These are phyloP conservation scores for Rachycentron canadum DNA, from an alignment of 2,797 vertebrate species.

Conservation along the genomic window DNA sequence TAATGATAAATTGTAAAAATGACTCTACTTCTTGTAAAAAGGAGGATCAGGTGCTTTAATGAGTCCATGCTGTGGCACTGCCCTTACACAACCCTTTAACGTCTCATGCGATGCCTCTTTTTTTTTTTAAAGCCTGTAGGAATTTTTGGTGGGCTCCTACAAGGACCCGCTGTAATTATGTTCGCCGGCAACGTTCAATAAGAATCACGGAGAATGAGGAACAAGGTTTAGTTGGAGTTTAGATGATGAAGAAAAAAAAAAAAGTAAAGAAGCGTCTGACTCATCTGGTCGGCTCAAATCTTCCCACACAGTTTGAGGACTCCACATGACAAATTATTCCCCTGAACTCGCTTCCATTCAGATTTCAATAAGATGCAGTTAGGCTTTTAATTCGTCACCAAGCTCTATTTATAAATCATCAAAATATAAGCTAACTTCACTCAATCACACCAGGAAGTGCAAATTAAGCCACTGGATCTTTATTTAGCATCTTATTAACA, in stretches of 20 bases:
- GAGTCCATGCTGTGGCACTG: slow-evolving; percentile 16
- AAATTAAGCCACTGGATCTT: background rate
- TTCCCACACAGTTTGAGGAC: slow-evolving; percentile 47
- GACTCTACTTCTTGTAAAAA: background rate
- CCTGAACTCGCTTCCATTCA: slow-evolving; percentile 28
- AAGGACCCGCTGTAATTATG: slow-evolving; percentile 56
- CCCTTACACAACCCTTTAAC: slow-evolving; percentile 27
- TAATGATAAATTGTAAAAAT: background rate
- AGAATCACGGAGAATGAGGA: slow-evolving; percentile 22
- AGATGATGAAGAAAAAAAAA: slow-evolving; percentile 19
- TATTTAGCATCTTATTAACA: background rate
- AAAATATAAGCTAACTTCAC: background rate
- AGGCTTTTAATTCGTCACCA: background rate
- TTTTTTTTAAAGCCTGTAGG: slow-evolving; percentile 43
- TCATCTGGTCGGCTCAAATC: slow-evolving; percentile 50
- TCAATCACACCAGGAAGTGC: background rate
- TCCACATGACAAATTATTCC: slow-evolving; percentile 15
- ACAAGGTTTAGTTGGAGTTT: slow-evolving; percentile 42
- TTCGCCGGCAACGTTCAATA: slow-evolving; percentile 37
- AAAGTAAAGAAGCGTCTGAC: slow-evolving; percentile 47
- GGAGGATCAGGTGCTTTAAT: slow-evolving; percentile 5
- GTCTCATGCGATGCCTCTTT: slow-evolving; percentile 33
- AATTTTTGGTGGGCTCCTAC: slow-evolving; percentile 26
- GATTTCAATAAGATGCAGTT: slow-evolving; percentile 3
- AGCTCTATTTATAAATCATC: background rate